Evolutionary conservation across 2,113 vertebrate genomes (phyloP).

Genomic region (Datnioides undecimradiatus): DNA sequence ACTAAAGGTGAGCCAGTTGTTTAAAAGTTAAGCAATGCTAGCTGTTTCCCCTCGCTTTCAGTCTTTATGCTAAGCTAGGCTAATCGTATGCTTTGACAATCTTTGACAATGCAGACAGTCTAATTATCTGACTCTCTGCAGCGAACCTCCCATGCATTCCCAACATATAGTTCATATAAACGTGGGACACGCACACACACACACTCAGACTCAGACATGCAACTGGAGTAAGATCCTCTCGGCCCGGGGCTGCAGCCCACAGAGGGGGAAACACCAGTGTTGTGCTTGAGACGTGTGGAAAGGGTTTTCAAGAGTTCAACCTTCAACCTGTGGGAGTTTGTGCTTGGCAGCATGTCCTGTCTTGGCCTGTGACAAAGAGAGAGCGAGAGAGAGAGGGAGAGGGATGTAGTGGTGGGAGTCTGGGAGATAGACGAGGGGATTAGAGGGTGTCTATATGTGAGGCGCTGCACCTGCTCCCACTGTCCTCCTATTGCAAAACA

Average conservation of each 20-base stretch:
- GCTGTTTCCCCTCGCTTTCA: background rate
- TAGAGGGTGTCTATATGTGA: constrained; percentile 76
- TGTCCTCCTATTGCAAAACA: constrained; percentile 50
- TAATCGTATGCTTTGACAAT: background rate
- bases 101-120: background rate
- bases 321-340: constrained; percentile 53
- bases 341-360: constrained; percentile 28
- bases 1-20: no score
- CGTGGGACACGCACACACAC: background rate
- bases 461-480: constrained; percentile 78
- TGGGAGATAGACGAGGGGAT: constrained; percentile 73
- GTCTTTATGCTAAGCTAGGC: background rate
- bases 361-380: constrained; percentile 24
- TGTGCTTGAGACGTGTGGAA: constrained; percentile 57
- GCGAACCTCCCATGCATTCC: background rate
- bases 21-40: no score
- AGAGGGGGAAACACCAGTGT: constrained; percentile 13
- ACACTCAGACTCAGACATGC: background rate
- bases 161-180: background rate
- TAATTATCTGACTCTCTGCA: background rate
- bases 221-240: constrained; percentile 9
- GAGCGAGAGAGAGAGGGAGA: background rate
- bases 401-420: constrained; percentile 32
- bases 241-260: constrained; percentile 13
- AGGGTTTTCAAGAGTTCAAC: constrained; percentile 66